phyloP scores from a whole-genome alignment of 1,140 invertebrate species.

The Anastrepha obliqua region DNA sequence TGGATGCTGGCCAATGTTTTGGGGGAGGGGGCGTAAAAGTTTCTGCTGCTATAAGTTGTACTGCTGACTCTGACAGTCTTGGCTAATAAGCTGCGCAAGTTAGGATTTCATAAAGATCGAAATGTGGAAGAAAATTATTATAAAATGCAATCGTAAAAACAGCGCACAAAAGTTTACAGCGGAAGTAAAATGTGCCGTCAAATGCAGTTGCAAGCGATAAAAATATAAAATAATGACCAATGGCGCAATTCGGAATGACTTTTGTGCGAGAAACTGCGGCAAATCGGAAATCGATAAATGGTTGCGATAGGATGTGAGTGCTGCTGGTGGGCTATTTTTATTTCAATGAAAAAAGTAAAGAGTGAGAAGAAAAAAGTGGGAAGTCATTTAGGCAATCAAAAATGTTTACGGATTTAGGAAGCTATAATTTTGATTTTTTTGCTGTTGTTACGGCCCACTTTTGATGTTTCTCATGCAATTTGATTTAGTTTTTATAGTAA shows the following conservation, averaged over 20 bases:
- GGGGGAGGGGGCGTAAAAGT: background rate
- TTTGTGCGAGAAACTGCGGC: background rate
- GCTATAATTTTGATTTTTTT: too few species aligned
- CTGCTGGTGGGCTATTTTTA: too few species aligned
- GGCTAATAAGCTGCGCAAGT: constrained; percentile 21
- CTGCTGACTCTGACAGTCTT: constrained; percentile 10
- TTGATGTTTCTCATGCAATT: too few species aligned
- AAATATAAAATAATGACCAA: constrained; percentile 32
- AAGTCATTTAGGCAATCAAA: too few species aligned
- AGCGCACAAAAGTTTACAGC: background rate
- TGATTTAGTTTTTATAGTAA: too few species aligned
- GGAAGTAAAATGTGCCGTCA: constrained; percentile 23
- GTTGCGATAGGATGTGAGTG: too few species aligned
- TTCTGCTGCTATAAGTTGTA: background rate
- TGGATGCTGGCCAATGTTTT: background rate
- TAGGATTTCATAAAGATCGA: background rate
- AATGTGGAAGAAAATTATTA: background rate
- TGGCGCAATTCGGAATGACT: background rate
- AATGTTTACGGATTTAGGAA: too few species aligned
- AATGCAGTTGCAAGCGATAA: constrained; percentile 21
- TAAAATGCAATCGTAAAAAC: constrained; percentile 5
- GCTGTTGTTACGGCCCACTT: too few species aligned
- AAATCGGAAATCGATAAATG: constrained; percentile 28
- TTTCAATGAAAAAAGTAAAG: too few species aligned
- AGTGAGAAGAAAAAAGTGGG: too few species aligned